Percentiles rank a stretch among this genome's conserved stretches.
Evolutionary conservation across 1,140 invertebrate genomes (phyloP).

Genomic region (Sipha flava): DNA sequence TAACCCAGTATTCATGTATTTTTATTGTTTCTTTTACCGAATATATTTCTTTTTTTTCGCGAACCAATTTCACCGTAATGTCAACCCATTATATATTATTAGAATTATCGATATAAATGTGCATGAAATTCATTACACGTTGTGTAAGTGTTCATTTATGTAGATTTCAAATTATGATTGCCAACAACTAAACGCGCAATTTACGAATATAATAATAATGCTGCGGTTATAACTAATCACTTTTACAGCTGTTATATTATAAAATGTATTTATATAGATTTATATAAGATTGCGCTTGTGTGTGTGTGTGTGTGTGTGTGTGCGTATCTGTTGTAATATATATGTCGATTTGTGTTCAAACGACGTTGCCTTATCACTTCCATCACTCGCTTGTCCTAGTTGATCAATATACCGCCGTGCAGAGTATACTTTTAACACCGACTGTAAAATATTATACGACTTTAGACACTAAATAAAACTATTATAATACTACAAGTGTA

Average conservation of each 20-base stretch:
- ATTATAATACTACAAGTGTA: no score
- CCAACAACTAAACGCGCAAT: not conserved
- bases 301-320: no score
- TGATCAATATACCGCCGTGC: no score
- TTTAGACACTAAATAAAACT: no score
- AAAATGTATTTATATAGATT: not conserved
- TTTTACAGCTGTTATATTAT: no score
- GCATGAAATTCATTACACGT: not conserved
- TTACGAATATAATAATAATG: not conserved
- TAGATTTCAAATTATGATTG: not conserved
- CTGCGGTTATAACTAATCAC: not conserved
- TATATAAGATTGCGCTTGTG: not conserved
- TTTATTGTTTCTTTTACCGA: no score
- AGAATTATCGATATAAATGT: not conserved
- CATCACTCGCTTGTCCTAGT: no score
- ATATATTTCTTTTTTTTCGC: no score
- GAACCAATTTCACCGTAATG: not conserved
- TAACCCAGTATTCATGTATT: no score
- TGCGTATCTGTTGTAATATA: not conserved
- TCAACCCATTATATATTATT: not conserved
- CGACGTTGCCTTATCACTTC: no score
- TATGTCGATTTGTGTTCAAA: not conserved
- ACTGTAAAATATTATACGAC: no score
- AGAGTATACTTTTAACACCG: no score
- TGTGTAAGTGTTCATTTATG: not conserved